Conservation (phyloP, 2,797 vertebrate species). For the Cetoscarus ocellatus region DNA sequence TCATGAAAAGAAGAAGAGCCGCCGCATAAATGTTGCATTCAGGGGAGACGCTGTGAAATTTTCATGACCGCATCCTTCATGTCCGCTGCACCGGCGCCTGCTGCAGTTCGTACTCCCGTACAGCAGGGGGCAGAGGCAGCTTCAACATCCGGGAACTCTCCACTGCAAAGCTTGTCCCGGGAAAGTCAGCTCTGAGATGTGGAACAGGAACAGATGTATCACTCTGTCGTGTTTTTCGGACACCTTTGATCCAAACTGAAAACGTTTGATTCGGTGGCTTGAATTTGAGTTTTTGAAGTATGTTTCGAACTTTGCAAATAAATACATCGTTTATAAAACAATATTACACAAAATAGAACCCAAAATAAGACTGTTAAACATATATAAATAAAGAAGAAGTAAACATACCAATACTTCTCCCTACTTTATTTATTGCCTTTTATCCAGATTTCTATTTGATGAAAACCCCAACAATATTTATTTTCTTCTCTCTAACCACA, state of each 20-base stretch:
- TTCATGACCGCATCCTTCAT: constrained; percentile 16
- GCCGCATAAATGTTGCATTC: constrained; percentile 53
- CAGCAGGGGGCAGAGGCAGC: constrained; percentile 45
- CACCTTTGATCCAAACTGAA: neutral
- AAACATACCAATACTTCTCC: too few species aligned
- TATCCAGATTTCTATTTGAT: too few species aligned
- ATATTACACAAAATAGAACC: too few species aligned
- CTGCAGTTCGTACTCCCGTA: constrained; percentile 39
- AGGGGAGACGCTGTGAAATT: constrained; percentile 26
- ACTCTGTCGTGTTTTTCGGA: constrained; percentile 19
- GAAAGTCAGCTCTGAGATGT: constrained; percentile 20
- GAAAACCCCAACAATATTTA: too few species aligned
- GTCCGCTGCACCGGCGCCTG: constrained; percentile 43
- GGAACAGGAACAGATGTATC: neutral
- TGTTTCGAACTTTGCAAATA: too few species aligned
- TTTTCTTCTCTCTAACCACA: too few species aligned
- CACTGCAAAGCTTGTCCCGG: neutral
- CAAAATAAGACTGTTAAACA: too few species aligned
- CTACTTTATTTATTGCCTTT: too few species aligned
- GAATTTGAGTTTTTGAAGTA: too few species aligned
- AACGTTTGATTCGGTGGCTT: too few species aligned
- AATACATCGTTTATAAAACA: too few species aligned
- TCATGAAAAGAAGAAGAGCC: constrained; percentile 34
- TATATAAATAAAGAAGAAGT: too few species aligned
- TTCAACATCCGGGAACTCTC: neutral